Conservation (phyloP, 2,797 vertebrate genomes). For the Sebastes vulpes region DNA sequence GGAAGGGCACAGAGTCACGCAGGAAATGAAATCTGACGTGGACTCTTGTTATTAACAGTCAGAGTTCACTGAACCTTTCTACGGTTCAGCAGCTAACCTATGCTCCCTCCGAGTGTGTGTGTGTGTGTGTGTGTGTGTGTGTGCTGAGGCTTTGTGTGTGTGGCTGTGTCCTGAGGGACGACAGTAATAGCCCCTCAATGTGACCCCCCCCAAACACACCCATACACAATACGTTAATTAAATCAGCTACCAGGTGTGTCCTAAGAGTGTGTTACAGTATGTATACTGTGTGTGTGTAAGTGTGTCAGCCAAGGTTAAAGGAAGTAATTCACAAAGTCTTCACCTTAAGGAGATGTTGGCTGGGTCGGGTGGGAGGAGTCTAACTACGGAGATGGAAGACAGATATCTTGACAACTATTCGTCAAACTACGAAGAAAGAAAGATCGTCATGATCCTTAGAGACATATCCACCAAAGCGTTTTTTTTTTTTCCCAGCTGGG, state of each 20-base stretch:
- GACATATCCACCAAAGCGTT: background rate
- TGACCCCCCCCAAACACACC: conserved; percentile 6
- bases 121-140: conserved; percentile 2
- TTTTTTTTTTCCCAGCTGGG: background rate
- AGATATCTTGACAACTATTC: background rate
- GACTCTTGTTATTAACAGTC: conserved; percentile 72
- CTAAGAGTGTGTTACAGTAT: background rate
- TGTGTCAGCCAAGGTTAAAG: background rate
- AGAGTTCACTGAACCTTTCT: conserved; percentile 63
- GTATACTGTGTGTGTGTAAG: background rate
- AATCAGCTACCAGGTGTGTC: background rate
- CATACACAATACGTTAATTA: background rate
- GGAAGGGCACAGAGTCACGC: conserved; percentile 50
- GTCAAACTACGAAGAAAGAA: background rate
- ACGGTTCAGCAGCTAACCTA: conserved; percentile 56
- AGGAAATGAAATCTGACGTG: conserved; percentile 67
- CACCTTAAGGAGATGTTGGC: background rate
- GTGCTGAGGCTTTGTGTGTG: background rate
- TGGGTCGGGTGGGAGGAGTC: background rate
- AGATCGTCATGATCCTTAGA: background rate
- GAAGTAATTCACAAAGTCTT: background rate
- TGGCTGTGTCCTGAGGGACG: background rate
- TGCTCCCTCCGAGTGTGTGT: conserved; percentile 15
- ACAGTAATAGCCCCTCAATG: background rate
- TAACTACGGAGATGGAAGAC: background rate